A percentile compares a stretch with the other conserved stretches of the same genome.
These are phyloP conservation scores for Drosophila dives DNA, from an alignment of 2,888 invertebrate species.

Conservation along the genomic window DNA sequence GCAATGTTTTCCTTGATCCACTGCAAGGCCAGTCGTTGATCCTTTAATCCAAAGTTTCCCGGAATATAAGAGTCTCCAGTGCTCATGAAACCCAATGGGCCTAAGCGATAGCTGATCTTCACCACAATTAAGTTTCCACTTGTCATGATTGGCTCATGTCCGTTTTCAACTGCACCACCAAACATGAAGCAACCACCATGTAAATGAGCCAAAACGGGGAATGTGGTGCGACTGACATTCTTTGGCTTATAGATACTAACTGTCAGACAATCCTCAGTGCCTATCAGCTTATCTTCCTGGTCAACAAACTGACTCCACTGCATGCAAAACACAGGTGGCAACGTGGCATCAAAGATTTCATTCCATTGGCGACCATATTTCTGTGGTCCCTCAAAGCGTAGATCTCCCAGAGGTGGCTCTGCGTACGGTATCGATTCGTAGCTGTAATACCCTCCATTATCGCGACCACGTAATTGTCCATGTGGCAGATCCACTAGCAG, in stretches of 20 bases:
- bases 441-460: constrained; percentile 85
- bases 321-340: constrained; percentile 87
- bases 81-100: constrained; percentile 90
- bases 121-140: constrained; percentile 88
- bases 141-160: constrained; percentile 87
- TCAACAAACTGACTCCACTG: constrained; percentile 86
- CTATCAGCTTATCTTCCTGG: constrained; percentile 81
- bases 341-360: constrained; percentile 86
- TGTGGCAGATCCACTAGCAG: constrained; percentile 63
- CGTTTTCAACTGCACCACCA: constrained; percentile 85
- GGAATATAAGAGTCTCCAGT: constrained; percentile 89
- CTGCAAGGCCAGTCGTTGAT: constrained; percentile 57
- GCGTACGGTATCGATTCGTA: constrained; percentile 90
- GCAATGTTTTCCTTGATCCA: constrained; percentile 60
- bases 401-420: constrained; percentile 87
- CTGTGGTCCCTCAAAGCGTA: constrained; percentile 86
- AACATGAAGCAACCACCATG: constrained; percentile 91
- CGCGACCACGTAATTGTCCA: constrained; percentile 75
- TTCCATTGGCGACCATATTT: constrained; percentile 67
- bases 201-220: constrained; percentile 88
- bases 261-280: constrained; percentile 89
- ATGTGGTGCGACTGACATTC: constrained; percentile 33
- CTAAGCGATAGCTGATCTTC: constrained; percentile 90
- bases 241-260: constrained; percentile 88
- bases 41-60: constrained; percentile 58